phyloP scores from a whole-genome alignment of 2,888 invertebrate species.

The Serripes groenlandicus region DNA sequence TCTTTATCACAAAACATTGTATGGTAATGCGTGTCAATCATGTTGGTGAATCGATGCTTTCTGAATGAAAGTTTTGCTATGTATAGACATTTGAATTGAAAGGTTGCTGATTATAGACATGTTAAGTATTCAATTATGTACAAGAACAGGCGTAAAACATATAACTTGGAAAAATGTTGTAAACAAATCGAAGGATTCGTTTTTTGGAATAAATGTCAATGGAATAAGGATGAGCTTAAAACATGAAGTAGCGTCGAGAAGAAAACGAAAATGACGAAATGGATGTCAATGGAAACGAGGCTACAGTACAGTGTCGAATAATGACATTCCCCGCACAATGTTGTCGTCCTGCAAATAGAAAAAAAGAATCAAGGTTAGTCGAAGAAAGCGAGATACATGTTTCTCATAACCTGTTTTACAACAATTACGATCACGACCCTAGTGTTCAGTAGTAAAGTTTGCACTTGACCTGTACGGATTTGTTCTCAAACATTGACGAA shows the following conservation, averaged over 20 bases:
- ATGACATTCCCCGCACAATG: slow-evolving; percentile 83
- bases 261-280: slow-evolving; percentile 5
- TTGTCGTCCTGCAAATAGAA: slow-evolving; percentile 81
- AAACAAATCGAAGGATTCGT: background rate
- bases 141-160: background rate
- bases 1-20: too few species aligned
- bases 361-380: background rate
- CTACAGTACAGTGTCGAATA: slow-evolving; percentile 85
- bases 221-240: slow-evolving; percentile 16
- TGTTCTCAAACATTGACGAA: too few species aligned
- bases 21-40: too few species aligned
- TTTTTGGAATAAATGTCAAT: slow-evolving; percentile 17
- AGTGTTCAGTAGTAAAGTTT: too few species aligned
- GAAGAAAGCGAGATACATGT: too few species aligned
- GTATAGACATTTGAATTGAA: too few species aligned
- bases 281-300: slow-evolving; percentile 24
- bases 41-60: too few species aligned
- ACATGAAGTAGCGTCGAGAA: background rate
- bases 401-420: too few species aligned
- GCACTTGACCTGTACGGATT: too few species aligned
- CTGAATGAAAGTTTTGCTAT: too few species aligned
- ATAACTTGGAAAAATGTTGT: background rate
- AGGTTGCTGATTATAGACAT: too few species aligned
- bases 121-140: background rate
- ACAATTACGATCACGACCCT: too few species aligned